Evolutionary conservation across 2,888 invertebrate species (phyloP), one percentile per base, ranked within the genome.

Genomic region (Clivina fossor): DNA sequence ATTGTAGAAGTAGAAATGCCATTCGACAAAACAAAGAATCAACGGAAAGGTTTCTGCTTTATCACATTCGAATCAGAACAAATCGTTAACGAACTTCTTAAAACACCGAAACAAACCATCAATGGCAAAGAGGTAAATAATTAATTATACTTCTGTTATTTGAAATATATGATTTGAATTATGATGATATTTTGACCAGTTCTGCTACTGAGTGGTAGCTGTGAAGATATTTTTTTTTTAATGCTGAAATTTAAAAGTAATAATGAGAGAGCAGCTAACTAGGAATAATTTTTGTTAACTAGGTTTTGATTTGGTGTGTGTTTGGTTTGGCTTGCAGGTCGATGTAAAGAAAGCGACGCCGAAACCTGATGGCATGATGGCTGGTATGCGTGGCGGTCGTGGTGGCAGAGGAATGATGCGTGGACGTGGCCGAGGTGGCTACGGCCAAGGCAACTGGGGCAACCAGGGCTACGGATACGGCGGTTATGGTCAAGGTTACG

Each of bases 31-130:
- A 88, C 90, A 73, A 96, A 95, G 83, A 94, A 93, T 74, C 93
- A 94, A 75, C 85, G 96, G 67, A 91, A 96, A 79, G 93, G 91
- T 59, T 97, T 97, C 81, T 96, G 95, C 73, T 97, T 97, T 75
- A 93, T 97, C 72, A 96, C 96, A 63, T 97, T 96, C 70, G 96
- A 97, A 72, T 91, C 91, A 22, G 95, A 95, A 75, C 90, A 92
- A 74, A 90, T 93, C 50, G 94, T 94, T 22, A 92, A 92, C 69
- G 93, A 93, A 73, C 80, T 94, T 48, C 78, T 93, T 59, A 94
- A 93, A 74, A 90, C 90, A 48, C 90, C 93, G 9, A 95, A 94
- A 76, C 94, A 94, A 74, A 90, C 86, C 48, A 93, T 95, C 65
- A 90, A 88, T 63, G 93, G 91, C 63, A 93, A 94, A 77, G 94